Conservation (phyloP, 2,797 vertebrate species). For the Syndactyla subalaris region DNA sequence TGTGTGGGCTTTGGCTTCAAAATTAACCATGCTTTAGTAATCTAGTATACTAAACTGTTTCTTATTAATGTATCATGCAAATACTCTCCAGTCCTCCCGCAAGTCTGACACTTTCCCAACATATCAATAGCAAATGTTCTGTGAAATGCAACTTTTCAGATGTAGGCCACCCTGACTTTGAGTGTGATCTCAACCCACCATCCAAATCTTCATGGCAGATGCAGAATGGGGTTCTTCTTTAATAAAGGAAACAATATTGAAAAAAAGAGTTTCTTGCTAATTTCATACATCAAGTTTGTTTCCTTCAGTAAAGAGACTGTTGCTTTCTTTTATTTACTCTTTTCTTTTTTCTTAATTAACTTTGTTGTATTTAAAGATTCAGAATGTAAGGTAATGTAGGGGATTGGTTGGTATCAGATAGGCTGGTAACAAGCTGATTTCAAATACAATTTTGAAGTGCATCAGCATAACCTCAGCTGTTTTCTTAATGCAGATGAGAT, state of each 20-base stretch:
- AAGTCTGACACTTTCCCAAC: conserved; percentile 81
- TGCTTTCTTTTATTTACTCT: background rate
- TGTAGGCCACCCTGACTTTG: conserved; percentile 77
- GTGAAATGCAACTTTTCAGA: conserved; percentile 66
- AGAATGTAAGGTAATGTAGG: background rate
- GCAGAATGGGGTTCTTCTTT: background rate
- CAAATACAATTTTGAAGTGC: background rate
- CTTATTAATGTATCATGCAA: conserved; percentile 85
- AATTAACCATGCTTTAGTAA: conserved; percentile 79
- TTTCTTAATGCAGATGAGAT: background rate
- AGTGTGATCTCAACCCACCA: conserved; percentile 55
- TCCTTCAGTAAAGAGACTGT: background rate
- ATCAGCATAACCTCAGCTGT: background rate
- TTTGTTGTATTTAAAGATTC: background rate
- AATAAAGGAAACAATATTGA: conserved; percentile 4
- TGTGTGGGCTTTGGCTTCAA: conserved; percentile 78
- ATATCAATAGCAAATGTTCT: conserved; percentile 82
- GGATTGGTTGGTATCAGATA: background rate
- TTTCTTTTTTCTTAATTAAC: background rate
- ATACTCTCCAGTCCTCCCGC: conserved; percentile 65
- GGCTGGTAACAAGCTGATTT: background rate
- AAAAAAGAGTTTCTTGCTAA: background rate
- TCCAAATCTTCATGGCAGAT: conserved; percentile 62
- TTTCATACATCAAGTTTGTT: background rate
- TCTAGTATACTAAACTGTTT: conserved; percentile 81